Evolutionary conservation across 2,113 vertebrate genomes (phyloP).

Genomic region (Aphyosemion australe): DNA sequence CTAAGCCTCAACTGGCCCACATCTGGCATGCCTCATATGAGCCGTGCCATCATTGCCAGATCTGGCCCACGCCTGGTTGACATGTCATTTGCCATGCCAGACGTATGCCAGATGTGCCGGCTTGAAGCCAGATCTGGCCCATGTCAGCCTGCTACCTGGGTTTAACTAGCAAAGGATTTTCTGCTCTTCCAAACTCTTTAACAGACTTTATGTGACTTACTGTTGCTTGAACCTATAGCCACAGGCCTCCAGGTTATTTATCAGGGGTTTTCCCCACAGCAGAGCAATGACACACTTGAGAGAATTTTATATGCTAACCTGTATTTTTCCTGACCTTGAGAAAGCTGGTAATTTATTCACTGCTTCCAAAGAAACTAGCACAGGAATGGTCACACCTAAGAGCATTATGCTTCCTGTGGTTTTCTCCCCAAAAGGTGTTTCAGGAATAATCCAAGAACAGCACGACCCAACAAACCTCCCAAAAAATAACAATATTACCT

Average conservation of each 20-base stretch:
- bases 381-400: slow-evolving; percentile 28
- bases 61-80: too few relatives aligned
- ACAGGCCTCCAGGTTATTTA: slow-evolving; percentile 19
- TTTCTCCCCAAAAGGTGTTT: slow-evolving; percentile 21
- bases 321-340: slow-evolving; percentile 57
- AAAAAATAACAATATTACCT: background rate
- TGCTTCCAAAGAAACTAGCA: slow-evolving; percentile 34
- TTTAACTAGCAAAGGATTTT: slow-evolving; percentile 3
- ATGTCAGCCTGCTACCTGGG: too few relatives aligned
- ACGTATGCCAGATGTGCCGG: too few relatives aligned
- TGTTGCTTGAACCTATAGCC: slow-evolving; percentile 19
- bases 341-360: slow-evolving; percentile 59
- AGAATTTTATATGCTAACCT: slow-evolving; percentile 40
- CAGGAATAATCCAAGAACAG: slow-evolving; percentile 15
- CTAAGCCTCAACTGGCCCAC: too few relatives aligned
- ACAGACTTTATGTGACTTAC: slow-evolving; percentile 22
- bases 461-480: too few relatives aligned
- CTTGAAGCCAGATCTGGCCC: too few relatives aligned
- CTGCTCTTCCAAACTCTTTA: slow-evolving; percentile 1
- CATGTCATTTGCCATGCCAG: too few relatives aligned
- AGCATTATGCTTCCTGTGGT: slow-evolving; percentile 25
- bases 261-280: slow-evolving; percentile 35
- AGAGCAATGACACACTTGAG: slow-evolving; percentile 42
- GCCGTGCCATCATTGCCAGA: too few relatives aligned
- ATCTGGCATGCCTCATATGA: too few relatives aligned